Conservation (phyloP, 1,140 invertebrate genomes). For the Apis dorsata region DNA sequence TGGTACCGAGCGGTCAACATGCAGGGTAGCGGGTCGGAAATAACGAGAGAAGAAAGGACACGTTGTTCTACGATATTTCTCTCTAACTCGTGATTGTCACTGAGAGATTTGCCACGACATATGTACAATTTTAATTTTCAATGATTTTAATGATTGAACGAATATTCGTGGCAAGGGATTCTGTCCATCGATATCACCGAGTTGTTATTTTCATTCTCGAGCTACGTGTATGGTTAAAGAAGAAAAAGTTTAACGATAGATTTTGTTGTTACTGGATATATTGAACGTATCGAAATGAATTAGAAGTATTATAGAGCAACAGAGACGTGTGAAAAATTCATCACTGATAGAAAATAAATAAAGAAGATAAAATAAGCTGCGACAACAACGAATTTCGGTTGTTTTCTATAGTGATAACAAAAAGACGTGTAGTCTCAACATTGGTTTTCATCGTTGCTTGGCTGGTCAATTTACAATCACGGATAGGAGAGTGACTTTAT, state of each 20-base stretch:
- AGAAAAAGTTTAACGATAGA: neutral
- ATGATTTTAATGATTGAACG: slow-evolving; percentile 1
- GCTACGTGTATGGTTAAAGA: neutral
- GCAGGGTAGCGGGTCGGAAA: slow-evolving; percentile 26
- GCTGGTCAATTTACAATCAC: neutral
- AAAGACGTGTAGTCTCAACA: neutral
- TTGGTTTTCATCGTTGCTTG: neutral
- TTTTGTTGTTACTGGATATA: neutral
- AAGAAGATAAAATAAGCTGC: neutral
- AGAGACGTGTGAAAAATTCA: neutral
- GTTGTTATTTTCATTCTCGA: neutral
- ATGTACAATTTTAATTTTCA: neutral
- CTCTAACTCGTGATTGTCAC: neutral
- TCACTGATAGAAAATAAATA: neutral
- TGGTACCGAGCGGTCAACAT: slow-evolving; percentile 13
- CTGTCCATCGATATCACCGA: neutral
- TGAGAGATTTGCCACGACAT: neutral
- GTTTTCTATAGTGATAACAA: neutral
- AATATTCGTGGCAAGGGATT: neutral
- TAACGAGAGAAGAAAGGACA: neutral
- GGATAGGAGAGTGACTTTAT: neutral
- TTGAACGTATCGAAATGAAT: neutral
- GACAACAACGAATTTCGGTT: slow-evolving; percentile 29
- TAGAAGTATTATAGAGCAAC: neutral
- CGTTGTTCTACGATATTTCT: neutral